Evolutionary conservation across 1,140 invertebrate genomes (phyloP).

Genomic region (Melipona quadrifasciata): DNA sequence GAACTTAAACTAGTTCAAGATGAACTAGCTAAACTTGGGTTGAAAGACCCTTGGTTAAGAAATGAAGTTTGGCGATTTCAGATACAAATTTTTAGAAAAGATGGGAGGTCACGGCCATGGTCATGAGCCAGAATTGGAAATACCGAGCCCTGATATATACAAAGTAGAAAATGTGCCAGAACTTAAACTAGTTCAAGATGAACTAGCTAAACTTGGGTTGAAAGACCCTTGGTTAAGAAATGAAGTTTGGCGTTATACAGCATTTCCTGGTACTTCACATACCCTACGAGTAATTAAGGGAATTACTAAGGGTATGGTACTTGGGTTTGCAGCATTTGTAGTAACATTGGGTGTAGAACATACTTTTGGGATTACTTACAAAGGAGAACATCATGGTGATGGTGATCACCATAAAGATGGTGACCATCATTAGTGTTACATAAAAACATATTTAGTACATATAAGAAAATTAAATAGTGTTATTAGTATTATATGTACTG

Average conservation of each 20-base stretch:
- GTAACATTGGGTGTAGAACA: constrained; percentile 85
- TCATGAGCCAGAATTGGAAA: constrained; percentile 76
- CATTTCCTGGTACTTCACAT: constrained; percentile 77
- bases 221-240: constrained; percentile 94
- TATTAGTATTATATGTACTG: constrained; percentile 23
- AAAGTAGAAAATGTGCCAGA: constrained; percentile 87
- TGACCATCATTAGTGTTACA: constrained; percentile 58
- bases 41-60: constrained; percentile 92
- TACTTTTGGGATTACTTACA: constrained; percentile 76
- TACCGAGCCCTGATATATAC: constrained; percentile 88
- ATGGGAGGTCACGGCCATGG: constrained; percentile 84
- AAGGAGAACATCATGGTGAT: constrained; percentile 73
- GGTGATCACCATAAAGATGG: constrained; percentile 46
- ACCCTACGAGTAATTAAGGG: constrained; percentile 68
- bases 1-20: constrained; percentile 84
- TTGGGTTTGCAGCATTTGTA: constrained; percentile 85
- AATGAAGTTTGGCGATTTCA: constrained; percentile 89
- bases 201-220: constrained; percentile 86
- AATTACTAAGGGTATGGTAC: constrained; percentile 84
- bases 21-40: constrained; percentile 85
- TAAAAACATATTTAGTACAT: not conserved
- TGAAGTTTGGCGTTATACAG: constrained; percentile 89
- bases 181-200: constrained; percentile 84
- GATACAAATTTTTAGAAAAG: constrained; percentile 49
- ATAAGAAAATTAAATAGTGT: constrained; percentile 8